These are phyloP conservation scores for Marisa cornuarietis DNA, from an alignment of 1,140 invertebrate genomes.

Conservation along the genomic window DNA sequence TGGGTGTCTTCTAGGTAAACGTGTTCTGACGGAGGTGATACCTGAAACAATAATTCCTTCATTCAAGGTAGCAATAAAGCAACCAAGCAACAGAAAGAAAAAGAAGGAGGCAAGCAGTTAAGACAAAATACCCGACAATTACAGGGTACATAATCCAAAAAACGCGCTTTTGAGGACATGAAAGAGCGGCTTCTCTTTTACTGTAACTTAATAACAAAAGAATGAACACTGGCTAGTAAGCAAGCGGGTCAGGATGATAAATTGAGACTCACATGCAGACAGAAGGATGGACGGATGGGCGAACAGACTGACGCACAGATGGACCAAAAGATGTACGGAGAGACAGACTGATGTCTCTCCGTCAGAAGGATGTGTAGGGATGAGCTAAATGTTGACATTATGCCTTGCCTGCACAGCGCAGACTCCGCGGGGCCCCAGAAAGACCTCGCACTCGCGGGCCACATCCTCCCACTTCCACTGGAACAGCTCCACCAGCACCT, in stretches of 20 bases:
- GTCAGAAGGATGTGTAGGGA: not conserved
- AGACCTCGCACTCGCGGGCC: conserved; percentile 83
- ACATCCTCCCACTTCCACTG: conserved; percentile 69
- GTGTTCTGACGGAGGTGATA: conserved; percentile 14
- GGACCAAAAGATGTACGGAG: not conserved
- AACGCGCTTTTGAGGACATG: too few relatives aligned
- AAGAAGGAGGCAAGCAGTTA: not conserved
- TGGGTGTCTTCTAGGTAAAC: not conserved
- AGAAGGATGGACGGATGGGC: too few relatives aligned
- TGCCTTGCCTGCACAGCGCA: conserved; percentile 53
- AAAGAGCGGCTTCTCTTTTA: too few relatives aligned
- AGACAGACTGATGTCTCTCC: not conserved
- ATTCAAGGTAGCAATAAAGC: not conserved
- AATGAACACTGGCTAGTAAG: too few relatives aligned
- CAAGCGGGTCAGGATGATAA: too few relatives aligned
- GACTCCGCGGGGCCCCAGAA: conserved; percentile 76
- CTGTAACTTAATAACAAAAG: too few relatives aligned
- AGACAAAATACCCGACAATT: not conserved
- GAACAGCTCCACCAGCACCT: conserved; percentile 58
- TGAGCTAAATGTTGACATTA: not conserved
- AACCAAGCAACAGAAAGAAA: not conserved
- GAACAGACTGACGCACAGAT: too few relatives aligned
- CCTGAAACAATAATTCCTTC: not conserved
- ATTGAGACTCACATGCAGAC: too few relatives aligned
- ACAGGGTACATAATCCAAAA: not conserved